Conservation (phyloP, 2,797 vertebrate genomes). For the Heterohyrax brucei region DNA sequence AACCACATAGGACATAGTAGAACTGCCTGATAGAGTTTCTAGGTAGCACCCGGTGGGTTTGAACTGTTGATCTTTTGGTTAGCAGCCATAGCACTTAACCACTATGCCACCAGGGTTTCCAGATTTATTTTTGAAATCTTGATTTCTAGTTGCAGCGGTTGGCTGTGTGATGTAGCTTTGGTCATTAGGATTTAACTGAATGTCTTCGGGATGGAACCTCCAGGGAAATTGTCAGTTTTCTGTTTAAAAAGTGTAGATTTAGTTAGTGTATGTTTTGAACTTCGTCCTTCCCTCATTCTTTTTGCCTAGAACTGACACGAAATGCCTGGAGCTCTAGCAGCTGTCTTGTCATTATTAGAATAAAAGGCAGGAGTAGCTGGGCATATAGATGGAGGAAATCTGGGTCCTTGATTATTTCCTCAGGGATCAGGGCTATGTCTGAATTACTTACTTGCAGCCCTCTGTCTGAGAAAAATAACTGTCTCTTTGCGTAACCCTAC, state of each 20-base stretch:
- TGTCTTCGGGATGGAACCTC: neutral
- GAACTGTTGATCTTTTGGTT: too few relatives aligned
- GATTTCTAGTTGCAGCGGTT: neutral
- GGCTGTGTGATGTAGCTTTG: neutral
- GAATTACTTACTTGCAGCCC: neutral
- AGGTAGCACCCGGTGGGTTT: too few relatives aligned
- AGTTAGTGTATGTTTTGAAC: neutral
- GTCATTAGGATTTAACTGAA: neutral
- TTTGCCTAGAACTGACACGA: neutral
- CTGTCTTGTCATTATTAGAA: neutral
- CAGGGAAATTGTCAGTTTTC: neutral
- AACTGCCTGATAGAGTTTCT: too few relatives aligned
- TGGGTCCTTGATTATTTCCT: neutral
- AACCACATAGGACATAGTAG: too few relatives aligned
- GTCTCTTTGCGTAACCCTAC: slow-evolving; percentile 4
- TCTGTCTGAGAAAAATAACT: neutral
- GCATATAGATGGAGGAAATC: neutral
- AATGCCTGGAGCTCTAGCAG: neutral
- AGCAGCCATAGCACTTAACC: too few relatives aligned
- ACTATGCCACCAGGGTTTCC: too few relatives aligned
- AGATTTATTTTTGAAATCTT: neutral
- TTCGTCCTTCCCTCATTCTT: neutral
- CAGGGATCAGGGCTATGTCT: neutral
- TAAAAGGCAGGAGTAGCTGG: neutral
- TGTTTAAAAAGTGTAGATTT: neutral